Base-by-base conservation (phyloP, 2,888 invertebrate genomes). In the Mallateleia sp. region DNA sequence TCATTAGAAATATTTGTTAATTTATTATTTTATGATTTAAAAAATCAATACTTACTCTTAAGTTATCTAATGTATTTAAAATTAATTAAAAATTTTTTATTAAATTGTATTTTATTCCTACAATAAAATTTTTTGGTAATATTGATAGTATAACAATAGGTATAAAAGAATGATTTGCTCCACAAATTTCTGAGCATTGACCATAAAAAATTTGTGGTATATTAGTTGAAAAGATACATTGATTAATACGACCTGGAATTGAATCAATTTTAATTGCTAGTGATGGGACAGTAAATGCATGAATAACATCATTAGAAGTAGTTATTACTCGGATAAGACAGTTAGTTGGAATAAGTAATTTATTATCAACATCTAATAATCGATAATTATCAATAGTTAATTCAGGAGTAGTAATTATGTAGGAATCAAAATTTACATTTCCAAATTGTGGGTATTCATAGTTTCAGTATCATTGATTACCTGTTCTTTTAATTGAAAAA, bases 181-280 rank as follows among this genome's bases (percentile, higher is more conserved):
- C 97, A 95, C 97, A 98, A 96, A 98, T 97, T 96, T 98, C 97
- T 91, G 97, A 97, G 94, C 97, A 98, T 96, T 97, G 97, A 0
- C 97, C 97, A 95, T 95, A 97, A 95, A 96, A 97, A 93, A 97
- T 91, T 54, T 97, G 97, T 0, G 97, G 96, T 2, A 96, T 96
- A 89, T 96, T 97, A 91, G 96, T 96, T 91, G 95, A 95, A 94
- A 97, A 47, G 15, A 8, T 96, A 93, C 95, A 96, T 96, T 97
- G 96, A 91, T 97, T 97, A 94, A 97, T 90, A 54, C 97, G 97
- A 0, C 97, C 97, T 0, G 97, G 97, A 0, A 96, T 96, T 22
- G 96, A 96, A 95, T 97, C 97, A 89, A 97, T 95, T 95, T 97
- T 97, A 66, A 97, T 95, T 0, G 97, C 96, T 95, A 97, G 91